These are phyloP conservation scores for Cairina moschata DNA, from an alignment of 2,113 vertebrate genomes.

Conservation along the genomic window DNA sequence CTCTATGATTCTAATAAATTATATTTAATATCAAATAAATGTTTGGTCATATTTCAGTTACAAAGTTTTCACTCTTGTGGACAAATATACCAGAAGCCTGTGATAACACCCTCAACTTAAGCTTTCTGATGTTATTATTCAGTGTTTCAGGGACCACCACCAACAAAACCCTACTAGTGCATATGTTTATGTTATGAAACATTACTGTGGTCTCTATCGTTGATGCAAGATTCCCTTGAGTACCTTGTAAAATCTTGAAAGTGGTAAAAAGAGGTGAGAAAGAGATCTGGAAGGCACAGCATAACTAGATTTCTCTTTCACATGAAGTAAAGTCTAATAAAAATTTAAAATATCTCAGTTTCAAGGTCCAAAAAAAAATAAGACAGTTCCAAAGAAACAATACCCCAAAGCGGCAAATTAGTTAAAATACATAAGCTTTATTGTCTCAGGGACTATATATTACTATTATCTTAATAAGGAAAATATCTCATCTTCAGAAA, in stretches of 20 bases:
- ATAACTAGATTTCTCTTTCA: not conserved
- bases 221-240: not conserved
- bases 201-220: not conserved
- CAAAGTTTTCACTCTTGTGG: not conserved
- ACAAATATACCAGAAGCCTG: not conserved
- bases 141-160: not conserved
- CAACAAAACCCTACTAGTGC: not conserved
- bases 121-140: not conserved
- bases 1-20: too few species aligned
- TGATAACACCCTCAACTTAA: not conserved
- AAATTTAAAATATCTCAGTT: not conserved
- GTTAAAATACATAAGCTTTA: not conserved
- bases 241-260: not conserved
- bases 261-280: not conserved
- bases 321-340: not conserved
- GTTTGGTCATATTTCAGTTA: not conserved
- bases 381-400: not conserved
- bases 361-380: not conserved
- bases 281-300: not conserved
- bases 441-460: not conserved
- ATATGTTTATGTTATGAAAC: not conserved
- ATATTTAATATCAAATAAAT: not conserved
- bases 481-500: not conserved
- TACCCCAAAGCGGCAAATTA: not conserved
- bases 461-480: not conserved